phyloP scores from a whole-genome alignment of 1,140 invertebrate species.

The Drosophila mayri region DNA sequence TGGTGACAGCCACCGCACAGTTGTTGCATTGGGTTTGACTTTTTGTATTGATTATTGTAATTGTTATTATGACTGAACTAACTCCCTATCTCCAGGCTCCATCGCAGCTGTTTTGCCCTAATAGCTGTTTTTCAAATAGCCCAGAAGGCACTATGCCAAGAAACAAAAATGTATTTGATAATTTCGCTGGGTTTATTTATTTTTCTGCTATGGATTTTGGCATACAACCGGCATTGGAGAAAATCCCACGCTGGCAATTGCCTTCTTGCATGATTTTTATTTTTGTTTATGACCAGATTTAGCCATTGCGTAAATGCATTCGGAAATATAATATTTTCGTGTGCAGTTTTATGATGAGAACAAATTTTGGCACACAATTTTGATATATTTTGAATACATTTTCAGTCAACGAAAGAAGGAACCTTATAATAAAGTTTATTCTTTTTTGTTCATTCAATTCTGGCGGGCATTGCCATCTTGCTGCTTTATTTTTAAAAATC shows the following conservation, averaged over 20 bases:
- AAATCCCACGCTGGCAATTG: constrained; percentile 66
- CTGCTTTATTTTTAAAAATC: constrained; percentile 11
- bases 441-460: constrained; percentile 32
- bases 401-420: constrained; percentile 4
- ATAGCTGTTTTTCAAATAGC: constrained; percentile 29
- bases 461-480: constrained; percentile 14
- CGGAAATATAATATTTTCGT: constrained; percentile 40
- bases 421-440: background rate
- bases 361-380: constrained; percentile 12
- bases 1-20: constrained; percentile 49
- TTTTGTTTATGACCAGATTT: constrained; percentile 55
- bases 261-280: constrained; percentile 40
- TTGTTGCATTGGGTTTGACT: constrained; percentile 23
- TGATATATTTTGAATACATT: constrained; percentile 7
- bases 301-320: constrained; percentile 63
- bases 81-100: constrained; percentile 18
- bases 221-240: constrained; percentile 53
- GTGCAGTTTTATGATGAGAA: constrained; percentile 21
- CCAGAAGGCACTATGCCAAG: constrained; percentile 43
- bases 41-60: constrained; percentile 13
- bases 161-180: constrained; percentile 6
- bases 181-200: constrained; percentile 60
- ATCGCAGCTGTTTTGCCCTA: constrained; percentile 27
- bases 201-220: constrained; percentile 51
- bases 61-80: constrained; percentile 36